A percentile compares a stretch with the other conserved stretches of the same genome.
Conservation (phyloP, 2,797 vertebrate genomes). For the Pantherophis vulpinus region DNA sequence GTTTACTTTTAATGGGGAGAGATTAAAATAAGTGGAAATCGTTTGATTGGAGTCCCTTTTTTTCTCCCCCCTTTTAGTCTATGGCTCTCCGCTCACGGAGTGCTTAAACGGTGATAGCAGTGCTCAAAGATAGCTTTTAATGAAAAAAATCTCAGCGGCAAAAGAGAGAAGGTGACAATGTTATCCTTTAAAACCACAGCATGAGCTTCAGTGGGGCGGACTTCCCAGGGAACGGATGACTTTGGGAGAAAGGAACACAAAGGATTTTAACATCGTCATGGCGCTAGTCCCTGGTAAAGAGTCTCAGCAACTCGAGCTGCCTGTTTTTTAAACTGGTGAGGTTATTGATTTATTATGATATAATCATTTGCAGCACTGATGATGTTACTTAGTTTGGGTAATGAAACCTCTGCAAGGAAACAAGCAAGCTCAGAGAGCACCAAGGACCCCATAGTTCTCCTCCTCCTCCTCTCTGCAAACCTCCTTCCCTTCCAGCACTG, state of each 20-base stretch:
- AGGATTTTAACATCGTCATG: slow-evolving; percentile 4
- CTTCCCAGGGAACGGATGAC: neutral
- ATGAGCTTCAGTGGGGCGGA: neutral
- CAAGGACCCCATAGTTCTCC: no score
- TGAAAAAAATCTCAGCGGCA: slow-evolving; percentile 29
- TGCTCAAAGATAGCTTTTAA: slow-evolving; percentile 17
- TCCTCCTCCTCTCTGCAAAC: no score
- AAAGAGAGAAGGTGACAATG: neutral
- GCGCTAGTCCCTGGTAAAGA: neutral
- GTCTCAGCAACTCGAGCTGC: neutral
- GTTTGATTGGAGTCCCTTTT: slow-evolving; percentile 33
- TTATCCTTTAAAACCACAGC: slow-evolving; percentile 15
- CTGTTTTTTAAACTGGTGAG: neutral
- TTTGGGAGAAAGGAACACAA: neutral
- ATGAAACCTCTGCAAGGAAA: no score
- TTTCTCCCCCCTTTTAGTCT: neutral
- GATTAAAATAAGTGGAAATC: slow-evolving; percentile 17
- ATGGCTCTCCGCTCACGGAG: neutral
- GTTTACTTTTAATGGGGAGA: neutral
- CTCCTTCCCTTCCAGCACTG: no score
- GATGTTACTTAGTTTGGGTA: no score
- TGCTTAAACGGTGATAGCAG: neutral
- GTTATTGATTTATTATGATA: neutral
- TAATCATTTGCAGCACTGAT: neutral
- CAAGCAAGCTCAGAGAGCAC: no score